Percentiles rank a stretch among this genome's conserved stretches.
phyloP scores from a whole-genome alignment of 2,113 vertebrate genomes.

The Hoplias malabaricus region DNA sequence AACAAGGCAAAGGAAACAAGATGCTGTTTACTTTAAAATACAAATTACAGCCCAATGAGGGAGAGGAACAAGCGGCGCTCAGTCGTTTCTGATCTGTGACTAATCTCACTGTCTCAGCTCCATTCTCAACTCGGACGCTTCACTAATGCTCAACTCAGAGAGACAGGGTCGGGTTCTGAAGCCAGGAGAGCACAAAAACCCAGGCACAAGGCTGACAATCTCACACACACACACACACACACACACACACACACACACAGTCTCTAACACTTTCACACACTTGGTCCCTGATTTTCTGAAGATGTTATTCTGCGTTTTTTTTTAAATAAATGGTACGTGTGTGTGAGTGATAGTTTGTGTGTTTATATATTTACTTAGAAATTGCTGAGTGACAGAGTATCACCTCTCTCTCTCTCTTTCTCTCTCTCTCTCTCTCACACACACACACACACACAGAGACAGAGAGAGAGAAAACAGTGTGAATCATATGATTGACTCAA shows the following conservation, averaged over 20 bases:
- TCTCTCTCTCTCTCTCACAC: slow-evolving; percentile 24
- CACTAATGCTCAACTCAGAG: slow-evolving; percentile 4
- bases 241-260: slow-evolving; percentile 47
- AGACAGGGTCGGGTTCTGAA: slow-evolving; percentile 9
- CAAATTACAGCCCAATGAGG: not conserved
- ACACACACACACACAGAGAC: slow-evolving; percentile 30
- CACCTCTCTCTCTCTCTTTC: slow-evolving; percentile 52
- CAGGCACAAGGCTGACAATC: not conserved
- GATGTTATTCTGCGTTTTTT: not conserved
- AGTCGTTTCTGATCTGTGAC: slow-evolving; percentile 10
- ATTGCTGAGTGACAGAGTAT: slow-evolving; percentile 53
- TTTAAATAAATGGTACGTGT: not conserved
- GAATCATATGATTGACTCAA: not conserved
- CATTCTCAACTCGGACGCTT: not conserved
- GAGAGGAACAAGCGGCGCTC: not conserved
- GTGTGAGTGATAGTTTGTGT: not conserved
- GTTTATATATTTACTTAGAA: slow-evolving; percentile 69
- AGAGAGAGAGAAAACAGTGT: not conserved
- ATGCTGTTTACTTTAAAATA: slow-evolving; percentile 6
- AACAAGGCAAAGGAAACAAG: not conserved
- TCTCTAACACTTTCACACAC: not conserved
- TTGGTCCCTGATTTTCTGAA: not conserved
- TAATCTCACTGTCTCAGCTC: slow-evolving; percentile 33
- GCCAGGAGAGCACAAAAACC: slow-evolving; percentile 6
- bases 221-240: slow-evolving; percentile 51